Evolutionary conservation across 2,113 vertebrate genomes (phyloP).

Genomic region (Ptyas mucosa): DNA sequence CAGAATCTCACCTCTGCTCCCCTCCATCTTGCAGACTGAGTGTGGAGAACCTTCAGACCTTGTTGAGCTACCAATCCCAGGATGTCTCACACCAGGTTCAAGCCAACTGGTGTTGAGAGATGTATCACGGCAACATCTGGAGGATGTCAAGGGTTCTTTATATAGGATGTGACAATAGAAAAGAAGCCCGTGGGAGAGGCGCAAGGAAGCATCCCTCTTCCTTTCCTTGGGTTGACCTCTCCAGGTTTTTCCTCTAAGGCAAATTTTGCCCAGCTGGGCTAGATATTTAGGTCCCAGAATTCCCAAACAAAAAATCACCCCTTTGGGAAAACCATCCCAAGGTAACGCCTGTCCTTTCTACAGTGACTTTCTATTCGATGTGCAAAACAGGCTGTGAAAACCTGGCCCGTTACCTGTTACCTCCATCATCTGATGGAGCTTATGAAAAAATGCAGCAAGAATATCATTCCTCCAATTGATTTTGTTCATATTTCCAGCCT

Average conservation of each 20-base stretch:
- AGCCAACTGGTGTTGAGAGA: not conserved
- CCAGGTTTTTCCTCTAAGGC: not conserved
- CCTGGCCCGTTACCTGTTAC: not conserved
- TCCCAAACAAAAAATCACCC: not conserved
- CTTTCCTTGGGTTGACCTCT: not conserved
- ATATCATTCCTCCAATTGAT: not conserved
- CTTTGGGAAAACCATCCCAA: not conserved
- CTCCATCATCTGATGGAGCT: not conserved
- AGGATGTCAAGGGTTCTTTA: not conserved
- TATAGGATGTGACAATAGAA: too few relatives aligned
- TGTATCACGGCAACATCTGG: not conserved
- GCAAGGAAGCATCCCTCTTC: not conserved
- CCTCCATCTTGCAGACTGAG: not conserved
- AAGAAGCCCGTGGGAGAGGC: too few relatives aligned
- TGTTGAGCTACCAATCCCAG: not conserved
- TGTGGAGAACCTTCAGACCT: not conserved
- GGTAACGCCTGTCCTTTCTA: too few relatives aligned
- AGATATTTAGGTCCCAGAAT: not conserved
- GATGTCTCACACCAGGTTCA: not conserved
- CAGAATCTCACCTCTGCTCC: not conserved
- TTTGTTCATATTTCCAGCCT: not conserved
- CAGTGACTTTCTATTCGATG: not conserved
- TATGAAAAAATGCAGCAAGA: not conserved
- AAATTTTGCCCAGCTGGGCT: not conserved
- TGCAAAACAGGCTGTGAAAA: not conserved